These are phyloP conservation scores for Thymallus thymallus DNA, from an alignment of 2,113 vertebrate genomes.

Conservation along the genomic window DNA sequence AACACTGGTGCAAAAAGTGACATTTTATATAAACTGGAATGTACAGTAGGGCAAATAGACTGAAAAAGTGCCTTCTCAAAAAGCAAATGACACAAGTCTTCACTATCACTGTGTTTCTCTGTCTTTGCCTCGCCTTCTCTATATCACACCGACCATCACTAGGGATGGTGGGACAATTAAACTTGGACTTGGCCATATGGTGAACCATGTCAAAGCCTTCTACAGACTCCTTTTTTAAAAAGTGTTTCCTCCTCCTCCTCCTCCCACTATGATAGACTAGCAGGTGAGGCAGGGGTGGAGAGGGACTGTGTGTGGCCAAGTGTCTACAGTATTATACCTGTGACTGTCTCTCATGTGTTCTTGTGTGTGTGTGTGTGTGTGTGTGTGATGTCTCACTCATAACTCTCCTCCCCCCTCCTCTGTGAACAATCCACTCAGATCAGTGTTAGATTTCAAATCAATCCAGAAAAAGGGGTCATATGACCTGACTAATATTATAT, in stretches of 20 bases:
- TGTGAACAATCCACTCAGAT: constrained; percentile 28
- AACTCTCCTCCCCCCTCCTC: too few species aligned
- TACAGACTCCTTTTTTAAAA: not conserved
- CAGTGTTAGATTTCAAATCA: constrained; percentile 42
- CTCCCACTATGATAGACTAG: too few species aligned
- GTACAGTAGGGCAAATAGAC: constrained; percentile 40
- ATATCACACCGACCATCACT: not conserved
- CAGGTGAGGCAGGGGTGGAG: too few species aligned
- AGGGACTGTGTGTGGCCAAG: too few species aligned
- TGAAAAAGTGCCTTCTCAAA: constrained; percentile 52
- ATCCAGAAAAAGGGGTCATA: constrained; percentile 23
- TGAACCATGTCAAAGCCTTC: not conserved
- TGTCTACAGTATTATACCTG: too few species aligned
- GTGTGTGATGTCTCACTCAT: too few species aligned
- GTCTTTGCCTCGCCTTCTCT: not conserved
- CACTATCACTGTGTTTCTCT: not conserved
- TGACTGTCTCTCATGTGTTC: too few species aligned
- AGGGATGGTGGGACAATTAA: not conserved
- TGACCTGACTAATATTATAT: too few species aligned
- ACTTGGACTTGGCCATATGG: not conserved
- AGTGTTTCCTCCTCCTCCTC: too few species aligned
- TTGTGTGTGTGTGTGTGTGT: too few species aligned
- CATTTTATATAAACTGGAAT: constrained; percentile 51
- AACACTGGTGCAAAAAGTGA: constrained; percentile 46
- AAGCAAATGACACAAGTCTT: constrained; percentile 24